Base-by-base conservation (phyloP, 2,888 invertebrate species). In the Thera obeliscata region DNA sequence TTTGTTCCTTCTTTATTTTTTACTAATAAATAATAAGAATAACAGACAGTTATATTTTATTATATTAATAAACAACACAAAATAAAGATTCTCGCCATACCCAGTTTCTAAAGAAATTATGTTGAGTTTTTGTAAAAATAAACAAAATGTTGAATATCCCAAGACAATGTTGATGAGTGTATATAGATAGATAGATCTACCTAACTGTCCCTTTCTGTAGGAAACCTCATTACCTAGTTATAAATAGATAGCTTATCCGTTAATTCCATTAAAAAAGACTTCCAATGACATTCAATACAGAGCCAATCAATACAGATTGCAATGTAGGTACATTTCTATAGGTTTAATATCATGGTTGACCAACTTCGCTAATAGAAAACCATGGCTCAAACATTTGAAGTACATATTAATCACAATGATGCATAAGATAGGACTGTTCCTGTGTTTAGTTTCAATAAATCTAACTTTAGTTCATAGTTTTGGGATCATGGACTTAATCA, bases 361-460 rank as follows among this genome's bases (percentile, higher is more conserved):
- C 56, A 56, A 62, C 56, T 11, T 1, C 7, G 7, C 0, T 66
- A 69, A 67, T 66, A 59, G 35, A 56, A 68, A 60, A 22, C 11
- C 22, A 59, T 56, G 9, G 38, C 48, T 46, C 38, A 61, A 41
- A 54, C 8, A 9, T 8, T 41, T 36, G 4, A 54, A 9, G 22
- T 33, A 52, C 8, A 52, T 52, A 46, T 38, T 8, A 48, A 49
- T 43, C 57, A 57, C 38, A 64, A 74, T 74, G 69, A 0, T 9
- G 9, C 50, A 2, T 38, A 60, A 48, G 35, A 55, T 22, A 60
- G 11, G 6, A 6, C n/a, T 69, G 9, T 38, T 57, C 0, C 65
- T 58, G 66, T 73, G 64, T 59, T 35, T 62, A 11, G n/a, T 74
- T 61, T n/a, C 72, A 57, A 6, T 74, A 58, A 52, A 66, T 36